Base-by-base conservation (phyloP, 2,888 invertebrate species). In the Limnephilus auricula region DNA sequence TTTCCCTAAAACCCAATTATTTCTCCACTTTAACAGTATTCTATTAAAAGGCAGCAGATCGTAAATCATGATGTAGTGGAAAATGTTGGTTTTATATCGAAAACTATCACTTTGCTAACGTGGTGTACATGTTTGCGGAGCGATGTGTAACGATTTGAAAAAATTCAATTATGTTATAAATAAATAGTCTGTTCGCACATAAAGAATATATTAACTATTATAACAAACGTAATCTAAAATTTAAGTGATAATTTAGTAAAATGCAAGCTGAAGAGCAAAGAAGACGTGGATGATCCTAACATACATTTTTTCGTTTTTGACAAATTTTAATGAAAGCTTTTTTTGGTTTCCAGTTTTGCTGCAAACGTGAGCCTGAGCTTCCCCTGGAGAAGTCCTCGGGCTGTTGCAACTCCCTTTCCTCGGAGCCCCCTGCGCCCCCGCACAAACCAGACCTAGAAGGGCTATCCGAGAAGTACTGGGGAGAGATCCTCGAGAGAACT, bases 401-500 rank as follows among this genome's bases (percentile, higher is more conserved):
- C 18, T 96, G 96, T 93, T 96, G 96, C 93, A 95, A 95, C 18
- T 96, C 96, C 5, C 94, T 96, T 0, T 94, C 95, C 9, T 96
- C 96, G n/a, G 96, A 96, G 92, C 95, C 95, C 1, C 94, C 96
- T 37, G 95, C 95, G 92, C 93, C 93, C 9, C 92, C 93, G 0
- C 95, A 95, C 31, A 96, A 96, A 93, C 96, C 96, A 89, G 97
- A 97, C 94, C 96, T 97, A 93, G 97, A 97, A 94, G 97, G 97
- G 0, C 95, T 97, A 0, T 97, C 97, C 31, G 97, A 97, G 94
- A 97, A 97, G 94, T 97, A 97, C 94, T 97, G 97, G 97, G 97
- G 97, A 37, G 98, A 98, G 95, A 98, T 98, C 94, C 95, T 98
- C 93, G 98, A 98, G 94, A 96, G 98, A 12, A 98, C 98, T 0